phyloP scores from a whole-genome alignment of 2,113 vertebrate species.

The Microcebus griseorufus region DNA sequence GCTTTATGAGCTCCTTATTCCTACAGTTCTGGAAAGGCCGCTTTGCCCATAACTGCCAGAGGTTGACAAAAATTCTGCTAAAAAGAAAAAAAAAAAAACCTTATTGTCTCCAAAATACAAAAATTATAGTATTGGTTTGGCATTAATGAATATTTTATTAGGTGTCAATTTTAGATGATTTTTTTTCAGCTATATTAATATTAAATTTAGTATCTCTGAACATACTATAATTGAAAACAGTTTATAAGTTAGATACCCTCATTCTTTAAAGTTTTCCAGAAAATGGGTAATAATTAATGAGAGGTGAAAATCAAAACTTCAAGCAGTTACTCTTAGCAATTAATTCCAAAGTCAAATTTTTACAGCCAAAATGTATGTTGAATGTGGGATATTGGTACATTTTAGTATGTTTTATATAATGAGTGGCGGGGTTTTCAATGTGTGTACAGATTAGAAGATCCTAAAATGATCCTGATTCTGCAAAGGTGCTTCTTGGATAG shows the following conservation, averaged over 20 bases:
- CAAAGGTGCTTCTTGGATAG: background rate
- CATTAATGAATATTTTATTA: background rate
- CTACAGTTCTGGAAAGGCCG: background rate
- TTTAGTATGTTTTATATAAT: background rate
- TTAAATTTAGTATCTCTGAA: background rate
- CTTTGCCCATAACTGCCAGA: background rate
- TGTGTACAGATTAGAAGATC: background rate
- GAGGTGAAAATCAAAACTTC: constrained; percentile 15
- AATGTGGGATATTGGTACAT: background rate
- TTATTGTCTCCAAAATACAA: background rate
- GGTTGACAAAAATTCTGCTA: background rate
- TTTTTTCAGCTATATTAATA: background rate
- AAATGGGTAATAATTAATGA: background rate
- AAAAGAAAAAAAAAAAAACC: background rate
- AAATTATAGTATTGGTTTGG: background rate
- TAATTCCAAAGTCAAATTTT: constrained; percentile 12
- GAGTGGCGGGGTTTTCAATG: background rate
- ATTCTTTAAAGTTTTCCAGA: constrained; percentile 5
- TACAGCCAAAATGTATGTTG: background rate
- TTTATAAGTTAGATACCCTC: background rate
- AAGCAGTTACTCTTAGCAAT: background rate
- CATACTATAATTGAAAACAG: background rate
- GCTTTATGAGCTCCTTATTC: background rate
- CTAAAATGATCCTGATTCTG: background rate
- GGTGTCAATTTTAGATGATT: background rate